Evolutionary conservation across 2,888 invertebrate genomes (phyloP).

Genomic region (Caenorhabditis uteleia): DNA sequence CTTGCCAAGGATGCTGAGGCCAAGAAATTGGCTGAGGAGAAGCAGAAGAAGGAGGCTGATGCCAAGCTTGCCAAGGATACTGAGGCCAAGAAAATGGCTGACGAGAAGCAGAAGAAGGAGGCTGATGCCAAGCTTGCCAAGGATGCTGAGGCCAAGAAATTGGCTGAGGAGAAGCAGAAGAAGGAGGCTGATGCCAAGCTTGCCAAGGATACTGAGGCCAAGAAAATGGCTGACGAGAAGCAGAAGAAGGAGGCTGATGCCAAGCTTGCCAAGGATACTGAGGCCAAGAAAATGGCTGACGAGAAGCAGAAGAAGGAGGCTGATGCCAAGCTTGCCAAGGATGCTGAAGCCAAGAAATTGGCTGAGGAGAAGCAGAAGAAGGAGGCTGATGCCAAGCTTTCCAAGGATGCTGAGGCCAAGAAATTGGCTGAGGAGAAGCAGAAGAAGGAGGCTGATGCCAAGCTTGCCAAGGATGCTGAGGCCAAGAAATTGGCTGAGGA

Average conservation of each 20-base stretch:
- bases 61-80: conserved; percentile 2
- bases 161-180: not conserved
- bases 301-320: conserved; percentile 14
- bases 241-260: not conserved
- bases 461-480: conserved; percentile 2
- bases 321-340: conserved; percentile 5
- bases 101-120: conserved; percentile 1
- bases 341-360: not conserved
- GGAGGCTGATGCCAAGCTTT: conserved; percentile 11
- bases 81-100: conserved; percentile 2
- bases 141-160: conserved; percentile 3
- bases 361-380: conserved; percentile 9
- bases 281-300: conserved; percentile 11
- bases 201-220: not conserved
- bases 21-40: not conserved
- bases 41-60: conserved; percentile 1
- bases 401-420: conserved; percentile 11
- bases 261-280: not conserved
- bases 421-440: conserved; percentile 2
- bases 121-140: not conserved
- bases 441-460: conserved; percentile 6
- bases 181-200: not conserved
- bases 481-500: conserved; percentile 11
- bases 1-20: not conserved
- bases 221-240: not conserved